phyloP scores from a whole-genome alignment of 1,140 invertebrate species.

The Popillia japonica region DNA sequence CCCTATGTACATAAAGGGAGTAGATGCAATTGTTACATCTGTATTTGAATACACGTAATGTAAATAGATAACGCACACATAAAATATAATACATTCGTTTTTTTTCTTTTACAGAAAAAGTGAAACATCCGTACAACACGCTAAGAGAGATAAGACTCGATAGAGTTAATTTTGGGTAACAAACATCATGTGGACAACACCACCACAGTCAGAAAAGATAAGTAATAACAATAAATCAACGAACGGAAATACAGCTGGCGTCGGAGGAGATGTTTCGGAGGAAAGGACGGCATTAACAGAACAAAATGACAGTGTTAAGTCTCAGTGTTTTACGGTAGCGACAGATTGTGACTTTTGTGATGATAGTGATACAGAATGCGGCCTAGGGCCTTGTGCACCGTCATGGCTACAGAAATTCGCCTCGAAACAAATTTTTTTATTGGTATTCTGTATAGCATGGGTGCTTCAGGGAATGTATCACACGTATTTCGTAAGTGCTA shows the following conservation, averaged over 20 bases:
- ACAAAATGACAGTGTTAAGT: slow-evolving; percentile 42
- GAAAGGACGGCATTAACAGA: slow-evolving; percentile 51
- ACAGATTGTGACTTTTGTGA: slow-evolving; percentile 51
- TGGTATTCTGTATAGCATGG: slow-evolving; percentile 87
- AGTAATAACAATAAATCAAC: slow-evolving; percentile 48
- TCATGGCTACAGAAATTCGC: slow-evolving; percentile 79
- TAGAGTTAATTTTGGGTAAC: neutral
- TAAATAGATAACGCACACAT: neutral
- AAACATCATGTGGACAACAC: slow-evolving; percentile 44
- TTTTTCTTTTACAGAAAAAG: slow-evolving; percentile 23
- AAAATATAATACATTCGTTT: no score
- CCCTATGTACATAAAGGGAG: neutral
- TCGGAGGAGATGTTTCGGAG: slow-evolving; percentile 48
- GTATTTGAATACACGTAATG: slow-evolving; percentile 14
- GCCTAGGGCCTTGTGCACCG: slow-evolving; percentile 74
- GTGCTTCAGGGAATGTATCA: slow-evolving; percentile 94
- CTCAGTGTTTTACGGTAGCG: slow-evolving; percentile 46
- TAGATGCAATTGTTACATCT: slow-evolving; percentile 28
- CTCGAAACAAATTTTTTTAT: slow-evolving; percentile 88
- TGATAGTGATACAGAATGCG: slow-evolving; percentile 68
- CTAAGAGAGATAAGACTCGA: neutral
- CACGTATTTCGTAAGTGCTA: slow-evolving; percentile 95
- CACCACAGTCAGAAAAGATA: slow-evolving; percentile 42
- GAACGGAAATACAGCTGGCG: slow-evolving; percentile 46
- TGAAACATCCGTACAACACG: neutral